Evolutionary conservation across 2,888 invertebrate species (phyloP).

Genomic region (Euproctis similis): DNA sequence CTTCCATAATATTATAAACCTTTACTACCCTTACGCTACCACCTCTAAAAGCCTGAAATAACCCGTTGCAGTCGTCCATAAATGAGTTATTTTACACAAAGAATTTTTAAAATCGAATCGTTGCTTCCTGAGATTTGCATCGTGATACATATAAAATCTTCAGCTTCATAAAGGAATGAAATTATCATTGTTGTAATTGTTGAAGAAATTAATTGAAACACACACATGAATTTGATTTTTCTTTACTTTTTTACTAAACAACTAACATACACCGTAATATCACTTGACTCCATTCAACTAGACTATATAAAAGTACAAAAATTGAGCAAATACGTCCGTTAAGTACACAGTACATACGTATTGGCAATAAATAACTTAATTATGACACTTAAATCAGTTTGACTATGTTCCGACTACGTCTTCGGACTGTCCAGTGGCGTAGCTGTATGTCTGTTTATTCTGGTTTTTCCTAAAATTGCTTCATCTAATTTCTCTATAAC

Average conservation of each 20-base stretch:
- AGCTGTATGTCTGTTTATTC: conserved; percentile 42
- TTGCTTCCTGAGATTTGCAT: no score
- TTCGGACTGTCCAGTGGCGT: conserved; percentile 32
- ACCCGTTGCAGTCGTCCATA: no score
- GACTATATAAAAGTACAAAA: conserved; percentile 41
- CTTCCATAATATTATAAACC: no score
- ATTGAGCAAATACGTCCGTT: conserved; percentile 60
- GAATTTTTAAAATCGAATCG: no score
- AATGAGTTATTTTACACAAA: no score
- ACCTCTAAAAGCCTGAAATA: no score
- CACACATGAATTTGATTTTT: conserved; percentile 43
- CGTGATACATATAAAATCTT: no score
- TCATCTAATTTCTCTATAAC: conserved; percentile 56
- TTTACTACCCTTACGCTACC: no score
- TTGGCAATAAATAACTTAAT: conserved; percentile 29
- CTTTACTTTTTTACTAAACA: conserved; percentile 60
- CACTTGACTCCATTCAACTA: conserved; percentile 67
- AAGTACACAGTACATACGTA: conserved; percentile 18
- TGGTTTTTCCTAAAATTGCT: conserved; percentile 49
- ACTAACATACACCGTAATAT: conserved; percentile 74
- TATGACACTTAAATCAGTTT: conserved; percentile 58
- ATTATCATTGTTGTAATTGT: no score
- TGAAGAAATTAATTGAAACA: conserved; percentile 15
- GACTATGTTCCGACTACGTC: conserved; percentile 42
- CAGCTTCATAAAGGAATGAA: no score